phyloP scores from a whole-genome alignment of 2,888 invertebrate genomes.

The Aricia artaxerxes region DNA sequence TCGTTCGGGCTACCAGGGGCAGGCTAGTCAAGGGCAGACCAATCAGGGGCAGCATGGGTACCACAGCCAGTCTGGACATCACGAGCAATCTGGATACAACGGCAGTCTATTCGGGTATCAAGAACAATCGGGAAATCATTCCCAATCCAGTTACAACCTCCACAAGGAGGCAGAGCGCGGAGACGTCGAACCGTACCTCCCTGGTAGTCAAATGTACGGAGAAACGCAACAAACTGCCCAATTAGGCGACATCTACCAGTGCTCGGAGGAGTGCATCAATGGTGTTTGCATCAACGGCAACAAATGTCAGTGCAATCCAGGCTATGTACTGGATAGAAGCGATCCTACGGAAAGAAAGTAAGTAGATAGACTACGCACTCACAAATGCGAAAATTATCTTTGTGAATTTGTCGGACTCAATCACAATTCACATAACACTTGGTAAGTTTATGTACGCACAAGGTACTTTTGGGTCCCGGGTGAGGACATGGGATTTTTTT shows the following conservation, averaged over 20 bases:
- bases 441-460: too few relatives aligned
- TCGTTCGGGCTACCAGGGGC: slow-evolving; percentile 5
- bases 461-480: too few relatives aligned
- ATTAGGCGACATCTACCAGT: slow-evolving; percentile 51
- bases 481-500: too few relatives aligned
- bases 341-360: slow-evolving; percentile 59
- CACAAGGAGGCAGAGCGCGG: slow-evolving; percentile 35
- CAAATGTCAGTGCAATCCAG: slow-evolving; percentile 80
- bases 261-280: slow-evolving; percentile 84
- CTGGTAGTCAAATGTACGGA: slow-evolving; percentile 35
- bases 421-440: too few relatives aligned
- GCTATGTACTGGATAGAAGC: slow-evolving; percentile 68
- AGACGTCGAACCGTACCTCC: slow-evolving; percentile 34
- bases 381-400: too few relatives aligned
- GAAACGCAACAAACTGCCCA: slow-evolving; percentile 33
- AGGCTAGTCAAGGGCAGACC: slow-evolving; percentile 6
- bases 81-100: slow-evolving; percentile 17
- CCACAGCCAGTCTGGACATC: slow-evolving; percentile 21
- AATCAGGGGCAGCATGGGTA: slow-evolving; percentile 18
- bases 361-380: not conserved
- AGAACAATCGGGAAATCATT: slow-evolving; percentile 39
- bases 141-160: slow-evolving; percentile 32
- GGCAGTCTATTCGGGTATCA: slow-evolving; percentile 15
- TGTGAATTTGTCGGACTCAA: too few relatives aligned
- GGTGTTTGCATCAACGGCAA: slow-evolving; percentile 81